These are phyloP conservation scores for Xyliphius kryptos DNA, from an alignment of 2,113 vertebrate genomes.

Conservation along the genomic window DNA sequence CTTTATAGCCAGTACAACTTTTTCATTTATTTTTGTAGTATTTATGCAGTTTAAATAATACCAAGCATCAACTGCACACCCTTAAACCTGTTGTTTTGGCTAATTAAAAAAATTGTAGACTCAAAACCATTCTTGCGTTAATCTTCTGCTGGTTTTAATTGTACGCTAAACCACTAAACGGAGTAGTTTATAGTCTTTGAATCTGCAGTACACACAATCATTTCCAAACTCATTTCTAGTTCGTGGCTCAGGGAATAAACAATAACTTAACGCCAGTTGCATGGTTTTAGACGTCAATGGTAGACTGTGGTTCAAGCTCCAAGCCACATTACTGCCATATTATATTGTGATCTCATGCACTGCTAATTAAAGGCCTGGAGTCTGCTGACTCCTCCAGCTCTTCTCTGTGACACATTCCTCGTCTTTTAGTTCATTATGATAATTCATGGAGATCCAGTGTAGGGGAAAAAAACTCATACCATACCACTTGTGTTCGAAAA, in stretches of 20 bases:
- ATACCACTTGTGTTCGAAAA: not conserved
- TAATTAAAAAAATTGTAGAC: too few relatives aligned
- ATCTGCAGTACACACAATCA: not conserved
- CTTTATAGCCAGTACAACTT: too few relatives aligned
- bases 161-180: not conserved
- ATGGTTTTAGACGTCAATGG: not conserved
- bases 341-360: not conserved
- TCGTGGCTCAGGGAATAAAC: not conserved
- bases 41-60: too few relatives aligned
- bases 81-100: too few relatives aligned
- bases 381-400: conserved; percentile 1
- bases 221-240: not conserved
- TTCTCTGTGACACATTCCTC: not conserved
- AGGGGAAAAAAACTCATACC: not conserved
- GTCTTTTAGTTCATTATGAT: not conserved
- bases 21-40: too few relatives aligned
- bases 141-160: not conserved
- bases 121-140: too few relatives aligned
- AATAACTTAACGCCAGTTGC: not conserved
- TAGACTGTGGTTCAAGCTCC: not conserved
- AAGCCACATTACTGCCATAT: not conserved
- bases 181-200: not conserved
- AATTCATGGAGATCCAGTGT: not conserved
- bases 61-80: too few relatives aligned
- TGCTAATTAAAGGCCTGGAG: conserved; percentile 16